Evolutionary conservation across 2,888 invertebrate species (phyloP).

Genomic region (Napeogenes sylphis): DNA sequence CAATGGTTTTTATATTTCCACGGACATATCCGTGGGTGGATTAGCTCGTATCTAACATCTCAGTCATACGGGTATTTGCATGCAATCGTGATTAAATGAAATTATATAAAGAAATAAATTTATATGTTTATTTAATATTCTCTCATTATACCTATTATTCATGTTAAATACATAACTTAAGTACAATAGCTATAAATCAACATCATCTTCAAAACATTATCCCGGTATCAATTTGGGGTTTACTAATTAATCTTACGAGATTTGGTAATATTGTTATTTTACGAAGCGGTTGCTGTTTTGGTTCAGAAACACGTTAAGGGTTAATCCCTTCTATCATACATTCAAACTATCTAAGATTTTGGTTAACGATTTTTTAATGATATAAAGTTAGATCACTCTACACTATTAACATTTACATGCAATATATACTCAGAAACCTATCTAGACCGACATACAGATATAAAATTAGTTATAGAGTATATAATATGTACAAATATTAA

Average conservation of each 20-base stretch:
- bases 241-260: slow-evolving; percentile 7
- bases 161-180: slow-evolving; percentile 6
- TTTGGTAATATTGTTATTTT: slow-evolving; percentile 2
- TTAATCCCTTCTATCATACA: slow-evolving; percentile 1
- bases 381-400: too few relatives aligned
- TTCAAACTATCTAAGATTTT: not conserved
- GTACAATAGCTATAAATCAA: slow-evolving; percentile 5
- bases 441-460: too few relatives aligned
- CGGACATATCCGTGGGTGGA: slow-evolving; percentile 29
- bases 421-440: too few relatives aligned
- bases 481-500: slow-evolving; percentile 1
- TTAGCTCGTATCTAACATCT: slow-evolving; percentile 36
- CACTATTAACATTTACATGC: too few relatives aligned
- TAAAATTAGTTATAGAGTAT: too few relatives aligned
- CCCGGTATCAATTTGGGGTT: slow-evolving; percentile 1
- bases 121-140: too few relatives aligned
- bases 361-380: too few relatives aligned
- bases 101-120: too few relatives aligned
- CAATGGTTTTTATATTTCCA: slow-evolving; percentile 35
- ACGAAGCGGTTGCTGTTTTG: not conserved
- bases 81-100: slow-evolving; percentile 27
- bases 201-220: not conserved
- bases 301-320: not conserved
- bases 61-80: slow-evolving; percentile 32
- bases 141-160: too few relatives aligned